Conservation (phyloP, 1,140 invertebrate species). For the Drosophila sulfurigaster region DNA sequence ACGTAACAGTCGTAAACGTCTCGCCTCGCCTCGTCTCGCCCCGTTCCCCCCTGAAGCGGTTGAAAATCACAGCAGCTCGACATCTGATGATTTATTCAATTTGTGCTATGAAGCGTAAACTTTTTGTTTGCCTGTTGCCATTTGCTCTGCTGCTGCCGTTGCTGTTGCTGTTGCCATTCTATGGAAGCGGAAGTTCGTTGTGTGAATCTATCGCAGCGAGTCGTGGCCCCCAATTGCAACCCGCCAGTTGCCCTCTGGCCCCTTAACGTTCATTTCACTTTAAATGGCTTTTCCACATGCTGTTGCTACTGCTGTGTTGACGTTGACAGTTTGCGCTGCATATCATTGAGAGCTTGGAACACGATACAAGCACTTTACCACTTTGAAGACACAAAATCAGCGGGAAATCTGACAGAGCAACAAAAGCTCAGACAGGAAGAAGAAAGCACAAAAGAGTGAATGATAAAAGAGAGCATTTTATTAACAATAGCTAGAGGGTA, state of each 20-base stretch:
- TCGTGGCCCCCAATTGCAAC: slow-evolving; percentile 1
- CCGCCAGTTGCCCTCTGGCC: slow-evolving; percentile 13
- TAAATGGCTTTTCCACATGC: slow-evolving; percentile 56
- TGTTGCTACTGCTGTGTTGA: slow-evolving; percentile 3
- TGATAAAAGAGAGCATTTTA: too few species aligned
- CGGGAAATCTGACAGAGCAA: neutral
- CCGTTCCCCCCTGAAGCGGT: slow-evolving; percentile 7
- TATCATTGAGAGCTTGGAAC: slow-evolving; percentile 7
- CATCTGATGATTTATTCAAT: slow-evolving; percentile 80
- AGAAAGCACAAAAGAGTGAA: too few species aligned
- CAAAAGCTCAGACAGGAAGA: too few species aligned
- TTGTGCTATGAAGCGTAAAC: slow-evolving; percentile 80
- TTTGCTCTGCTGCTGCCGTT: slow-evolving; percentile 17
- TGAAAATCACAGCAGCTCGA: slow-evolving; percentile 42
- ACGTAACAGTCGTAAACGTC: slow-evolving; percentile 28
- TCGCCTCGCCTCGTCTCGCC: neutral
- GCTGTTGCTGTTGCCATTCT: slow-evolving; percentile 27
- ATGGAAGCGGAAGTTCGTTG: slow-evolving; percentile 64
- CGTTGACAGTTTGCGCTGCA: slow-evolving; percentile 40
- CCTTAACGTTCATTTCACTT: slow-evolving; percentile 18
- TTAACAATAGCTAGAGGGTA: too few species aligned
- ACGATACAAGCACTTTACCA: slow-evolving; percentile 15
- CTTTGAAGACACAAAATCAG: neutral
- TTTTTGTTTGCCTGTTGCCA: slow-evolving; percentile 68
- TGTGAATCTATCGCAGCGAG: slow-evolving; percentile 62